Percentiles rank a stretch among this genome's conserved stretches.
These are phyloP conservation scores for Cephus runcator DNA, from an alignment of 2,888 invertebrate genomes.

Conservation along the genomic window DNA sequence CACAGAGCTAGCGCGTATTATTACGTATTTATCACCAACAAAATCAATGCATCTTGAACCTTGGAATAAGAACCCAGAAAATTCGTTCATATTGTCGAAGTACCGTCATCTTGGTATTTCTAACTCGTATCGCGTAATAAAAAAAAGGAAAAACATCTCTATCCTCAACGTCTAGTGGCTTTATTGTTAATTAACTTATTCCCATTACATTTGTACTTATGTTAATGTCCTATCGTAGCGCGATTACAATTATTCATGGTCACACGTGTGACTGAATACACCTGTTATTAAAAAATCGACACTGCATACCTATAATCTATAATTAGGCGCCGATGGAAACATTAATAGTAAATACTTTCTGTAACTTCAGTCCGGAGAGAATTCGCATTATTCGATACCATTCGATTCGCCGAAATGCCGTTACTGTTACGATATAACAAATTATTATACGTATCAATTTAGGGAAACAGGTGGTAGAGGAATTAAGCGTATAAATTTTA, in stretches of 20 bases:
- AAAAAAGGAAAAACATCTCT: background rate
- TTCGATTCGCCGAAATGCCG: background rate
- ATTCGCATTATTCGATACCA: background rate
- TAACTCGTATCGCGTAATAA: background rate
- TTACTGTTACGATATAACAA: background rate
- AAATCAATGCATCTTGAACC: background rate
- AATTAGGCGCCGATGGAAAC: background rate
- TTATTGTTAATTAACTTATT: background rate
- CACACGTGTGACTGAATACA: background rate
- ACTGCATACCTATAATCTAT: background rate
- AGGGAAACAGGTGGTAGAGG: background rate
- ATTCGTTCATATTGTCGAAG: background rate
- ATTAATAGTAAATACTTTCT: background rate
- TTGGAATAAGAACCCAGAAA: background rate
- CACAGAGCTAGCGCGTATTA: no score
- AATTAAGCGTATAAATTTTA: background rate
- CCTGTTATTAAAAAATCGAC: background rate
- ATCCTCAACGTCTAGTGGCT: background rate
- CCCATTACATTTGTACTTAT: background rate
- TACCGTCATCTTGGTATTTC: background rate
- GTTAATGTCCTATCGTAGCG: background rate
- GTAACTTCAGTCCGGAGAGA: background rate
- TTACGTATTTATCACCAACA: background rate
- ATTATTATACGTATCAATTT: background rate
- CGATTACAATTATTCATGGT: background rate